phyloP scores from a whole-genome alignment of 2,113 vertebrate genomes.

The Phylloscopus trochiloides region DNA sequence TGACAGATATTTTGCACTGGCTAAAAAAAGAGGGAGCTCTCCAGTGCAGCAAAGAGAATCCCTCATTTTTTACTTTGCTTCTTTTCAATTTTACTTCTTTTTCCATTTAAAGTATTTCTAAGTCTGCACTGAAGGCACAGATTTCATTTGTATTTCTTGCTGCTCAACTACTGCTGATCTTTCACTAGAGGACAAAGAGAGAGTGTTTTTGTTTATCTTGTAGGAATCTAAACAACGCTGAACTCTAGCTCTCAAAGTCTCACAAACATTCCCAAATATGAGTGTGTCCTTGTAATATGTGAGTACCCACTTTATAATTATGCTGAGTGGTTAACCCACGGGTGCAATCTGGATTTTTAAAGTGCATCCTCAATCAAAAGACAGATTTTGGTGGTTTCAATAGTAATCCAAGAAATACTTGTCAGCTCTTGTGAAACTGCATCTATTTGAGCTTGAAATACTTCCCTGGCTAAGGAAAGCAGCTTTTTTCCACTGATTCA shows the following conservation, averaged over 20 bases:
- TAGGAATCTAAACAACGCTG: neutral
- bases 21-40: neutral
- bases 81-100: neutral
- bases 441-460: neutral
- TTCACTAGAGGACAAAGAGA: neutral
- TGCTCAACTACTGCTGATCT: neutral
- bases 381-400: neutral
- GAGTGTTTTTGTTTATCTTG: neutral
- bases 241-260: neutral
- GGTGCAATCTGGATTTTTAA: neutral
- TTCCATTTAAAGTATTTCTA: neutral
- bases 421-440: neutral
- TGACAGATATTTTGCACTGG: neutral
- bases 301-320: neutral
- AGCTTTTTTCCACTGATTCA: neutral
- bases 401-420: neutral
- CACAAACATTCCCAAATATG: neutral
- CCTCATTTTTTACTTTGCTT: neutral
- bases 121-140: neutral
- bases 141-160: neutral
- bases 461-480: neutral
- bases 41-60: neutral
- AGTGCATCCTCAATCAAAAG: neutral
- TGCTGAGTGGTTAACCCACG: neutral
- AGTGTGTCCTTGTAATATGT: neutral